A percentile compares a stretch with the other conserved stretches of the same genome.
Evolutionary conservation across 2,113 vertebrate genomes (phyloP).

Genomic region (Oryzias curvinotus): DNA sequence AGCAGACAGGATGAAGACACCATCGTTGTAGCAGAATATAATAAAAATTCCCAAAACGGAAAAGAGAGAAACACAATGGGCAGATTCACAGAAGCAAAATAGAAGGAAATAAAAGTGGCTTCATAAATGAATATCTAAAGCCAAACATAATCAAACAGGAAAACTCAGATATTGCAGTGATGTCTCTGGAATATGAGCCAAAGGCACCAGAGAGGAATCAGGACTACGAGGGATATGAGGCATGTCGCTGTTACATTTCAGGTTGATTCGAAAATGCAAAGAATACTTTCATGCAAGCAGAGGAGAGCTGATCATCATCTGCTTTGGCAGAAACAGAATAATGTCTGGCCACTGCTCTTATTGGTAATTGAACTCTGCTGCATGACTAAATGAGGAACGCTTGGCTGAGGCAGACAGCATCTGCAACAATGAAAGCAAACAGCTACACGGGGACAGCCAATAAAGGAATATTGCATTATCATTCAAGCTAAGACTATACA

Average conservation of each 20-base stretch:
- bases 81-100: conserved; percentile 30
- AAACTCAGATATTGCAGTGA: conserved; percentile 40
- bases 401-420: conserved; percentile 37
- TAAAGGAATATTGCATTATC: conserved; percentile 23
- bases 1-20: conserved; percentile 30
- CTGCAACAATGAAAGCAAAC: conserved; percentile 39
- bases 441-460: conserved; percentile 17
- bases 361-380: conserved; percentile 60
- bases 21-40: conserved; percentile 24
- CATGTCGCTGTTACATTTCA: conserved; percentile 33
- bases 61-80: conserved; percentile 22
- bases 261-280: conserved; percentile 56
- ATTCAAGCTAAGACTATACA: conserved; percentile 19
- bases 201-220: conserved; percentile 19
- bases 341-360: conserved; percentile 32
- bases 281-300: conserved; percentile 31
- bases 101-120: conserved; percentile 50
- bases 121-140: conserved; percentile 43
- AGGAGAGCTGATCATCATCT: conserved; percentile 42
- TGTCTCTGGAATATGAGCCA: conserved; percentile 30
- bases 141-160: conserved; percentile 48
- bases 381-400: conserved; percentile 37
- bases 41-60: conserved; percentile 25
- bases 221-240: conserved; percentile 47
- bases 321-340: conserved; percentile 48